Evolutionary conservation across 2,797 vertebrate genomes (phyloP).

Genomic region (Gymnoscopelus microlampas): DNA sequence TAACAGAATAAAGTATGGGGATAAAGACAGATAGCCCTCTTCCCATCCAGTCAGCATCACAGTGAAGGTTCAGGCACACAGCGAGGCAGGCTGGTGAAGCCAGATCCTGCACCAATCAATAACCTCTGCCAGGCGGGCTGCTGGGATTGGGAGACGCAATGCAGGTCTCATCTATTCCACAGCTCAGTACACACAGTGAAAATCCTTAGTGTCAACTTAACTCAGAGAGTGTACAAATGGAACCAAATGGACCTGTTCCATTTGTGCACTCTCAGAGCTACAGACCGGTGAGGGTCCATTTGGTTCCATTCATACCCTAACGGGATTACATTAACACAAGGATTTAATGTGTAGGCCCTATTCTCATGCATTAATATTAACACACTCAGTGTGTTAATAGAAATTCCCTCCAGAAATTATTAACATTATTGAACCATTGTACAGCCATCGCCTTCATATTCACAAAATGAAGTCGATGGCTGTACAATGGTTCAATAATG

Average conservation of each 20-base stretch:
- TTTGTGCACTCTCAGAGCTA: no score
- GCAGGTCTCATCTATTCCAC: conserved; percentile 35
- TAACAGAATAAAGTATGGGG: not conserved
- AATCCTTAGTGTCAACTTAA: no score
- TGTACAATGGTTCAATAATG: no score
- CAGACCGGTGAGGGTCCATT: no score
- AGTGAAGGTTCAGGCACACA: conserved; percentile 25
- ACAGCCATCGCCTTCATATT: no score
- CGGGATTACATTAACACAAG: no score
- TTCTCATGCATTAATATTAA: conserved; percentile 33
- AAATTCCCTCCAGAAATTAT: not conserved
- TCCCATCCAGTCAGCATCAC: conserved; percentile 17
- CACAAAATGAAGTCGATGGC: no score
- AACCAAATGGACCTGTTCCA: no score
- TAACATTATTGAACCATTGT: no score
- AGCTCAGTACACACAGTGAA: conserved; percentile 14
- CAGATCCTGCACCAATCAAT: conserved; percentile 58
- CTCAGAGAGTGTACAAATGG: no score
- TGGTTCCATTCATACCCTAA: no score
- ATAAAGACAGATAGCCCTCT: conserved; percentile 14
- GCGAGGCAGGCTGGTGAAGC: conserved; percentile 38
- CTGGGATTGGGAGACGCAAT: conserved; percentile 33
- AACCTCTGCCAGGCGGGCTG: conserved; percentile 41
- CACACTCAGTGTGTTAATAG: not conserved
- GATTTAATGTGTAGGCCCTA: conserved; percentile 8